Evolutionary conservation across 2,797 vertebrate species (phyloP), one percentile per base, ranked within the genome.

Genomic region (Microctenopoma lineatum): DNA sequence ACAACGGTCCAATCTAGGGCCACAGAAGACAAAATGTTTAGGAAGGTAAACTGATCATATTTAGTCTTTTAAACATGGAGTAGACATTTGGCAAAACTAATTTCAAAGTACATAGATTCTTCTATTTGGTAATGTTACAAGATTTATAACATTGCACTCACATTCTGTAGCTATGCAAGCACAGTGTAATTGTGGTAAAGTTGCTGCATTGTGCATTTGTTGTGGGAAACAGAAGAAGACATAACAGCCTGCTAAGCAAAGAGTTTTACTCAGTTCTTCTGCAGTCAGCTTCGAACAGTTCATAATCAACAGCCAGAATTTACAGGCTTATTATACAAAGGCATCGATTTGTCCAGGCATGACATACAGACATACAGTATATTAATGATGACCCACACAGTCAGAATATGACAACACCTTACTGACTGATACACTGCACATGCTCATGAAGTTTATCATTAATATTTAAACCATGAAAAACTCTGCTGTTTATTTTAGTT

Each of bases 321-420:
- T 88, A 87, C 76, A 90, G 86, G 77, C 76, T 83, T 78, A 83
- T 74, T 71, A 77, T 68, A 88, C 70, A 90, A 86, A 89, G 87
- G 84, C 84, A 90, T 90, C 75, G 57, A 84, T 87, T 87, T 84
- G 53, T 81, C 68, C 61, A 66, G 74, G 75, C 55, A 73, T 73
- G 63, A 83, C 71, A 36, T 21, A 21, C 68, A 75, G 70, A 80
- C 62, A 78, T 78, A 90, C 85, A 89, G 84, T 81, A 75, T 83
- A 74, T 57, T 70, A 80, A 77, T 53, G 65, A 63, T 42, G 73
- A 84, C 36, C 59, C 72, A 70, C 76, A 79, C 57, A 72, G 63
- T 76, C 42, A 42, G 70, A 67, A 81, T 67, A 75, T 63, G 7
- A 65, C 32, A 5, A 5, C 4, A 32, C 73, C 57, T 65, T 58